phyloP scores from a whole-genome alignment of 2,113 vertebrate species.

The Dipodomys spectabilis region DNA sequence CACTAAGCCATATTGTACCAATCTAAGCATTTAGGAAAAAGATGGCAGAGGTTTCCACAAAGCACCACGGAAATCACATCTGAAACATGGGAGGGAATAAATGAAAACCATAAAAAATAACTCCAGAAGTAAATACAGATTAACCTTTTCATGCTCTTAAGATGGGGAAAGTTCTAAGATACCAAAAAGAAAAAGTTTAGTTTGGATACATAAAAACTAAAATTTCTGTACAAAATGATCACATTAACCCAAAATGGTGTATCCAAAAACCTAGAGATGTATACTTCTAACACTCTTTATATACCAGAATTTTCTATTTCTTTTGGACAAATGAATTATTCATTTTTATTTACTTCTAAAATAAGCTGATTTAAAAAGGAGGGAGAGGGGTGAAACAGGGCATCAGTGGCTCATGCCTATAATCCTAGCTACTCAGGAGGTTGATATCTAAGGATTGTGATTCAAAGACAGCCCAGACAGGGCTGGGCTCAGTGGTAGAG shows the following conservation, averaged over 20 bases:
- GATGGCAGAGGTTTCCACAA: not conserved
- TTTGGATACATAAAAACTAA: not conserved
- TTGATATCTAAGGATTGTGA: no score
- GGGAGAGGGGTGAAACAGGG: no score
- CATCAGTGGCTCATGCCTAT: no score
- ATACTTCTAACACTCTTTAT: not conserved
- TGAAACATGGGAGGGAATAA: not conserved
- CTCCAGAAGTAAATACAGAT: no score
- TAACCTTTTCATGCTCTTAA: no score
- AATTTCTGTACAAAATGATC: slow-evolving; percentile 8
- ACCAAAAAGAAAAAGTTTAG: not conserved
- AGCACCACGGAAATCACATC: not conserved
- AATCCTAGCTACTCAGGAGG: no score
- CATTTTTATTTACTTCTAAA: not conserved
- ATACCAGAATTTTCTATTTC: not conserved
- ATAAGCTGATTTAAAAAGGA: not conserved
- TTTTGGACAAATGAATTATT: not conserved
- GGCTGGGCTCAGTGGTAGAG: no score
- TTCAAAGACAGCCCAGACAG: no score
- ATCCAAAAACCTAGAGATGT: not conserved
- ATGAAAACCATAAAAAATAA: no score
- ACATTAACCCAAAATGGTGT: not conserved
- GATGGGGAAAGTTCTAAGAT: not conserved
- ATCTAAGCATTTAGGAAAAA: not conserved
- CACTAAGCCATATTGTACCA: not conserved